Evolutionary conservation across 1,140 invertebrate species (phyloP).

Genomic region (Eurytemora carolleeae): DNA sequence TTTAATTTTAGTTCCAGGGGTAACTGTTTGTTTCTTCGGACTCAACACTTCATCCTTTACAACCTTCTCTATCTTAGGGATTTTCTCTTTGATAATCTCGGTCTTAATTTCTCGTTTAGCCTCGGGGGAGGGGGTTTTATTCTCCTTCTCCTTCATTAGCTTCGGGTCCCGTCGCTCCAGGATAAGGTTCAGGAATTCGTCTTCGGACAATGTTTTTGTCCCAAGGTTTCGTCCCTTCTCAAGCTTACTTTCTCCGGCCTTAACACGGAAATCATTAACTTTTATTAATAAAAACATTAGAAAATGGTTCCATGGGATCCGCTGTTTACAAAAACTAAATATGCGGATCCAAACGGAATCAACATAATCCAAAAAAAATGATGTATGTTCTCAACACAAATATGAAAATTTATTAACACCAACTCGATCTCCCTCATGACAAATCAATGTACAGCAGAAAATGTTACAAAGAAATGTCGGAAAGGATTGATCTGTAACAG

Average conservation of each 20-base stretch:
- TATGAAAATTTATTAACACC: too few species aligned
- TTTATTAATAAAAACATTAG: too few species aligned
- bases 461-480: too few species aligned
- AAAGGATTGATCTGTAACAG: too few species aligned
- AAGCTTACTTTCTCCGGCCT: constrained; percentile 5
- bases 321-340: too few species aligned
- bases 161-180: constrained; percentile 34
- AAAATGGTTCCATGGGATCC: too few species aligned
- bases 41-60: constrained; percentile 17
- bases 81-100: constrained; percentile 13
- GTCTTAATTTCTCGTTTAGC: neutral
- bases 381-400: too few species aligned
- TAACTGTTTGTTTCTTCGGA: too few species aligned
- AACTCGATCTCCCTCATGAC: too few species aligned
- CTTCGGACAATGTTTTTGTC: neutral
- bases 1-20: too few species aligned
- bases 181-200: neutral
- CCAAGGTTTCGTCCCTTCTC: neutral
- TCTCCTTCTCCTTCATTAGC: constrained; percentile 23
- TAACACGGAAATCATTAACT: neutral
- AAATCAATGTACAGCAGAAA: too few species aligned
- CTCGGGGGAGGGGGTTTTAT: constrained; percentile 2
- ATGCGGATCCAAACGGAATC: too few species aligned
- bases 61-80: constrained; percentile 8
- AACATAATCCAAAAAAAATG: neutral